A percentile compares a stretch with the other conserved stretches of the same genome.
phyloP scores from a whole-genome alignment of 1,140 invertebrate species.

The Choristoneura fumiferana region DNA sequence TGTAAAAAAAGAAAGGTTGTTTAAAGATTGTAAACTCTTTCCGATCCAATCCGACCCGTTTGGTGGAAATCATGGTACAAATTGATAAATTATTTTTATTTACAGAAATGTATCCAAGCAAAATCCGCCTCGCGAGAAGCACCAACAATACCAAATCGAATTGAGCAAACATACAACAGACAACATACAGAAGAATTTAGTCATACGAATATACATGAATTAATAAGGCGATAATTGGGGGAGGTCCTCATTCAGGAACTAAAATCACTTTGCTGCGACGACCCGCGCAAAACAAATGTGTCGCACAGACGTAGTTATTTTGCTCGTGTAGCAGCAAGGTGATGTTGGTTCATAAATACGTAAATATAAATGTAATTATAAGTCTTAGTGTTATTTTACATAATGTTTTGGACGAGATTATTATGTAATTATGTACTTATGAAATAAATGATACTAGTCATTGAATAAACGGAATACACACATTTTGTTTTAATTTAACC shows the following conservation, averaged over 20 bases:
- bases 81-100: constrained; percentile 17
- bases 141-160: constrained; percentile 22
- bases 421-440: constrained; percentile 1
- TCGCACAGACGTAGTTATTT: too few relatives aligned
- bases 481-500: background rate
- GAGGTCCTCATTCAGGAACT: too few relatives aligned
- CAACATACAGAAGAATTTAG: too few relatives aligned
- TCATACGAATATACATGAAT: too few relatives aligned
- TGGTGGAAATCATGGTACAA: background rate
- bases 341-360: too few relatives aligned
- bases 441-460: background rate
- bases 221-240: too few relatives aligned
- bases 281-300: too few relatives aligned
- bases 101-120: constrained; percentile 46
- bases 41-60: too few relatives aligned
- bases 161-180: constrained; percentile 30
- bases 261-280: too few relatives aligned
- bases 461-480: background rate
- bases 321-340: too few relatives aligned
- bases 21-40: too few relatives aligned
- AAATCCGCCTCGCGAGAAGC: constrained; percentile 38
- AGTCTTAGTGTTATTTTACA: constrained; percentile 23
- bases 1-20: too few relatives aligned
- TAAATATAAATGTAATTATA: constrained; percentile 10
- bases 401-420: constrained; percentile 54